Conservation (phyloP, 2,113 vertebrate genomes). For the Tetrax tetrax region DNA sequence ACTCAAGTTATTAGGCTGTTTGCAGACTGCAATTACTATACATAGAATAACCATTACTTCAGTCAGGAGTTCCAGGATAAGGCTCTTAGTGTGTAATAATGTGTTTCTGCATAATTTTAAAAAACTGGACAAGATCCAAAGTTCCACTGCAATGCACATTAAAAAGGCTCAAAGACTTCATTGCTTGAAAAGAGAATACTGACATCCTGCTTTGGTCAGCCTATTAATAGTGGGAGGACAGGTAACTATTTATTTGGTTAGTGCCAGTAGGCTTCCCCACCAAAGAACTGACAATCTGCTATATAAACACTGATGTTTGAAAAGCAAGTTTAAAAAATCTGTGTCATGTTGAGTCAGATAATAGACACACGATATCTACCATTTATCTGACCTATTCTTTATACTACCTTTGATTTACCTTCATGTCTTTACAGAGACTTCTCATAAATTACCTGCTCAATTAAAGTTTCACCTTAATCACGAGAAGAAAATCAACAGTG, state of each 20-base stretch:
- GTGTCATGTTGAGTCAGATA: not conserved
- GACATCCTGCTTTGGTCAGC: not conserved
- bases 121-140: not conserved
- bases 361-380: not conserved
- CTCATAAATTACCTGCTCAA: not conserved
- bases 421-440: not conserved
- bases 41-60: not conserved
- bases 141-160: not conserved
- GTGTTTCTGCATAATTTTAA: not conserved
- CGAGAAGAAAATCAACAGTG: not conserved
- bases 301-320: not conserved
- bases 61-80: not conserved
- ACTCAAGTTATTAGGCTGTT: not conserved
- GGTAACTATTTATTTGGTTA: not conserved
- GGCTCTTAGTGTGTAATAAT: not conserved
- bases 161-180: not conserved
- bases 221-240: not conserved
- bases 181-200: not conserved
- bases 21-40: not conserved
- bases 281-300: not conserved
- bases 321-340: not conserved
- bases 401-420: not conserved
- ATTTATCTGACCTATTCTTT: not conserved
- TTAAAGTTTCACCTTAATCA: constrained; percentile 5
- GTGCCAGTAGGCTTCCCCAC: not conserved